Base-by-base conservation (phyloP, 1,140 invertebrate genomes). In the Aleiodes sp. region DNA sequence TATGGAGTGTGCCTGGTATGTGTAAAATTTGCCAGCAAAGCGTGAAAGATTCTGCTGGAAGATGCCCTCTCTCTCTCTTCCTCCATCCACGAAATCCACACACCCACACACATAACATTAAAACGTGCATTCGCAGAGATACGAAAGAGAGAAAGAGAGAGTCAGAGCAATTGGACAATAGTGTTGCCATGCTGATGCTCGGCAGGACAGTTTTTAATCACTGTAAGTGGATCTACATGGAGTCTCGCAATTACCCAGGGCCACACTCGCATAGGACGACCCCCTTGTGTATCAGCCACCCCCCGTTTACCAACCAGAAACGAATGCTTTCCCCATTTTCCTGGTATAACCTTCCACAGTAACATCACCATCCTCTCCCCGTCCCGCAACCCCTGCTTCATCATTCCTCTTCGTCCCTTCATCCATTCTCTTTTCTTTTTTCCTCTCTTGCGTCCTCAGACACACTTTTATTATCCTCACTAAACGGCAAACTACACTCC, bases 161-260 rank as follows among this genome's bases (percentile, higher is more conserved):
- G 41, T 64, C 41, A 4, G 24, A 16, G 37, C n/a, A n/a, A n/a
- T 4, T 43, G 37, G 35, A 59, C 57, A 28, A 35, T 52, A 62
- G 29, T 59, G 39, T 59, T 57, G 46, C 37, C 35, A 63, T 19
- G 66, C 52, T 71, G 79, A 77, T 80, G 79, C 84, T 81, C 80
- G 78, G 82, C 83, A 84, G 84, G 84, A 83, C 82, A 84, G 80
- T 86, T 86, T 86, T 86, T 86, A 86, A 86, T 86, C 84, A 85
- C 84, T 79, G 82, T 86, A 86, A 86, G 85, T 86, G 85, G 85
- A 84, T 84, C 82, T 85, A 82, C 83, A 84, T 85, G 82, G 82
- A 74, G 69, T n/a, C 75, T 80, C 70, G 78, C 84, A 85, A 86
- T 85, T 85, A 85, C 83, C 66, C 78, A 74, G 76, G 81, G 77